Evolutionary conservation across 2,888 invertebrate species (phyloP).

Genomic region (Dynastes hyllus): DNA sequence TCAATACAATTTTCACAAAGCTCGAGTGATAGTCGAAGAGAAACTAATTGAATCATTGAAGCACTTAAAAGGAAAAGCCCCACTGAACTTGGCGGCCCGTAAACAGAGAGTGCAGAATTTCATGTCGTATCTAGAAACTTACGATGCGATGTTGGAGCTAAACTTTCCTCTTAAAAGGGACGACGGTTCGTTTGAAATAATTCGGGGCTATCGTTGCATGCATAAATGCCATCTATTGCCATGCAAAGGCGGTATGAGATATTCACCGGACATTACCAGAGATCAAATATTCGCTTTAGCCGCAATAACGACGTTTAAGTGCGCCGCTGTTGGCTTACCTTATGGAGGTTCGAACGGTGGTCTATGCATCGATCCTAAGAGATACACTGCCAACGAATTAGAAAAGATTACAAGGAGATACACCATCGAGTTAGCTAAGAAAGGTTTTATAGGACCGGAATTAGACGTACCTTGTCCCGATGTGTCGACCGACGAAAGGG

Average conservation of each 20-base stretch:
- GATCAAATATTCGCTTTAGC: constrained; percentile 89
- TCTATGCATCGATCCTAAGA: constrained; percentile 82
- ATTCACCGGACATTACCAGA: constrained; percentile 73
- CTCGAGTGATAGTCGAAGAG: constrained; percentile 74
- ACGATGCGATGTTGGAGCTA: constrained; percentile 78
- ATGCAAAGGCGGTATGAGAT: constrained; percentile 67
- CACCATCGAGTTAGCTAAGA: constrained; percentile 79
- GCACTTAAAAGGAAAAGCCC: constrained; percentile 62
- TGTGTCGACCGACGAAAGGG: constrained; percentile 84
- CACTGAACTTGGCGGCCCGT: constrained; percentile 75
- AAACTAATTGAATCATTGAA: constrained; percentile 73
- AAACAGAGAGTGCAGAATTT: constrained; percentile 79
- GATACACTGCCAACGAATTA: constrained; percentile 81
- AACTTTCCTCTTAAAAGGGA: constrained; percentile 83
- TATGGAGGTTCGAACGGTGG: constrained; percentile 87
- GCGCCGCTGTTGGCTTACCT: constrained; percentile 86
- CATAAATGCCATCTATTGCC: constrained; percentile 84
- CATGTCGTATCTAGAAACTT: constrained; percentile 78
- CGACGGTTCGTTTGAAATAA: constrained; percentile 80
- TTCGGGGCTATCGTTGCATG: constrained; percentile 82
- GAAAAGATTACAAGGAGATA: constrained; percentile 84
- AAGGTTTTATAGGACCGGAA: constrained; percentile 76
- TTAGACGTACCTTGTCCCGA: constrained; percentile 90
- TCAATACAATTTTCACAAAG: constrained; percentile 80
- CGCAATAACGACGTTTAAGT: constrained; percentile 89